A percentile compares a stretch with the other conserved stretches of the same genome.
Evolutionary conservation across 2,797 vertebrate species (phyloP).

Genomic region (Rhinatrema bivittatum): DNA sequence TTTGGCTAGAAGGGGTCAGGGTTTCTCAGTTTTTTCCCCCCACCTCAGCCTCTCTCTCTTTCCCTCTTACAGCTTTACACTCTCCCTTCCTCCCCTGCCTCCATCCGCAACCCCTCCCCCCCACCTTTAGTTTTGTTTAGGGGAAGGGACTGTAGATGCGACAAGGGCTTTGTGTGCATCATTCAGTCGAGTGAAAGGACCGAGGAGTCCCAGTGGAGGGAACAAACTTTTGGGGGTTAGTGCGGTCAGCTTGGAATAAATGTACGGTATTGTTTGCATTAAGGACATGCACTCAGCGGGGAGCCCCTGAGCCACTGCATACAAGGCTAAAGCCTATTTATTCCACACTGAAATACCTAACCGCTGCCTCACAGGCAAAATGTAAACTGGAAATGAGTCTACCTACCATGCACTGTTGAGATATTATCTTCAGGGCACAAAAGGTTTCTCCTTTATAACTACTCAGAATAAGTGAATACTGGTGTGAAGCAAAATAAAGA

Average conservation of each 20-base stretch:
- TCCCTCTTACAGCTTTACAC: too few relatives aligned
- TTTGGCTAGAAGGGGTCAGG: constrained; percentile 53
- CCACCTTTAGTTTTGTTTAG: constrained; percentile 32
- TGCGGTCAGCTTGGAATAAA: constrained; percentile 86
- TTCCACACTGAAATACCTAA: constrained; percentile 64
- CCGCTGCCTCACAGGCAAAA: constrained; percentile 43
- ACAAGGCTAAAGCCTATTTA: constrained; percentile 74
- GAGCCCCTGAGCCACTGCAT: constrained; percentile 73
- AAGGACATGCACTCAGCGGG: constrained; percentile 92
- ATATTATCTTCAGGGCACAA: constrained; percentile 12
- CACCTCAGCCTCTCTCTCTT: too few relatives aligned
- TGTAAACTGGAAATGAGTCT: constrained; percentile 28
- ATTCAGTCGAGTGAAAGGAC: constrained; percentile 79
- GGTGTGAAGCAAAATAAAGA: constrained; percentile 22
- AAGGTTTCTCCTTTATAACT: constrained; percentile 20
- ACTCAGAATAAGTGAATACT: constrained; percentile 23
- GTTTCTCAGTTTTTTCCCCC: constrained; percentile 60
- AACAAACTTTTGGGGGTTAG: constrained; percentile 91
- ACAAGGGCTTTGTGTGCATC: constrained; percentile 75
- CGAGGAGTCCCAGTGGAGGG: constrained; percentile 74
- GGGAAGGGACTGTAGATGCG: constrained; percentile 56
- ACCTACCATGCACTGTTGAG: constrained; percentile 13
- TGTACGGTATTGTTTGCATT: constrained; percentile 83
- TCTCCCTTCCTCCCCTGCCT: too few relatives aligned
- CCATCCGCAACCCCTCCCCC: constrained; percentile 11